Evolutionary conservation across 37 sponge, comb jelly and placozoan genomes (phyloP).

Genomic region (Cliona cf. orientalis): DNA sequence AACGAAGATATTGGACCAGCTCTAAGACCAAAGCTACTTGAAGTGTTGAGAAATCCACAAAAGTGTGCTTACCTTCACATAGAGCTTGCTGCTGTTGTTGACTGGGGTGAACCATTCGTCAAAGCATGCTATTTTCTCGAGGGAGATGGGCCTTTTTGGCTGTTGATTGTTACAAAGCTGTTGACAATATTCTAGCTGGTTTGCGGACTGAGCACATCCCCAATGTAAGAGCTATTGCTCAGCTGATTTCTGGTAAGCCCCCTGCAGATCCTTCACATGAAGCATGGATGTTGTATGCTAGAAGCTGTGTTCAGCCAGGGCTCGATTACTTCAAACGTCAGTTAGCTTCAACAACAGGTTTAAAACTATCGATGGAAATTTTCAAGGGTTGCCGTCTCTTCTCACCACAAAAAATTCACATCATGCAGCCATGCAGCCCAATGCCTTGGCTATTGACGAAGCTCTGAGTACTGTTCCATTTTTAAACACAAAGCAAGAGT

Average conservation of each 20-base stretch:
- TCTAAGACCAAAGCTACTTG: constrained; percentile 24
- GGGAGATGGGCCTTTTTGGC: constrained; percentile 47
- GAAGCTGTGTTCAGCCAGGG: constrained; percentile 7
- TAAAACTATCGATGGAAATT: neutral
- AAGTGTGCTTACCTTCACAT: constrained; percentile 5
- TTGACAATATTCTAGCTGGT: neutral
- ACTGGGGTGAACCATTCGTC: constrained; percentile 41
- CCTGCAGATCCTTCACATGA: neutral
- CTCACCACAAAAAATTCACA: constrained; percentile 11
- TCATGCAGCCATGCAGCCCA: constrained; percentile 1
- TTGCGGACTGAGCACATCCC: constrained; percentile 22
- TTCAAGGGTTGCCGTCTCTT: constrained; percentile 42
- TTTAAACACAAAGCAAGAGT: constrained; percentile 4
- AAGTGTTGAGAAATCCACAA: constrained; percentile 23
- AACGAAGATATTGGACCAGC: constrained; percentile 20
- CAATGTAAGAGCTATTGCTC: constrained; percentile 35
- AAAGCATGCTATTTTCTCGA: constrained; percentile 29
- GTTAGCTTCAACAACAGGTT: neutral
- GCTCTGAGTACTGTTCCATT: neutral
- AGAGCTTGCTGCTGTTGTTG: constrained; percentile 15
- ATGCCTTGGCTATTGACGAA: constrained; percentile 6
- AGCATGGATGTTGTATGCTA: constrained; percentile 3
- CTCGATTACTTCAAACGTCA: constrained; percentile 18
- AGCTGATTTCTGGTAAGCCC: constrained; percentile 10
- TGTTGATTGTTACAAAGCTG: constrained; percentile 21